These are phyloP conservation scores for Coelopa frigida DNA, from an alignment of 1,140 invertebrate species.

Conservation along the genomic window DNA sequence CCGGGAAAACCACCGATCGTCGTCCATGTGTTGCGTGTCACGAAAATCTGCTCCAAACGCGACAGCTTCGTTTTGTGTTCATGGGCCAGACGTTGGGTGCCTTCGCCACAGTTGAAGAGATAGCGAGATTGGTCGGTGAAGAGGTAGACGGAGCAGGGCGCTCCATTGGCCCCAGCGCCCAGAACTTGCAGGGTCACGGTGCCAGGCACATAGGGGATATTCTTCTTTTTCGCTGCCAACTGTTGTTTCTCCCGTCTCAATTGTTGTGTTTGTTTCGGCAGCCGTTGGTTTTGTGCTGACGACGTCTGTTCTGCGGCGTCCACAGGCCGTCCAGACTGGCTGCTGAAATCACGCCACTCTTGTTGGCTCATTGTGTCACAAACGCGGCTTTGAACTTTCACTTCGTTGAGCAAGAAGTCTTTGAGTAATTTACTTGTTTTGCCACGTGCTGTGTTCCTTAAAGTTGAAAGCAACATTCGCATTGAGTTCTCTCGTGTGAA, in stretches of 20 bases:
- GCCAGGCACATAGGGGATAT: conserved; percentile 57
- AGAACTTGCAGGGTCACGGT: conserved; percentile 66
- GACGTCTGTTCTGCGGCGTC: neutral
- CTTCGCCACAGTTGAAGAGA: conserved; percentile 91
- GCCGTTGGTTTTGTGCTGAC: neutral
- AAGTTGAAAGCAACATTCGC: conserved; percentile 10
- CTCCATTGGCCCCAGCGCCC: conserved; percentile 65
- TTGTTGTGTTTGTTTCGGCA: neutral
- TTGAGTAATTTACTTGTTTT: conserved; percentile 5
- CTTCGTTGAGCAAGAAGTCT: neutral
- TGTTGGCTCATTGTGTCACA: neutral
- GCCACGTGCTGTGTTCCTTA: conserved; percentile 4
- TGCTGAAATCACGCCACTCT: neutral
- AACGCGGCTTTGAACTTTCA: neutral
- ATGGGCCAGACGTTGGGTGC: conserved; percentile 75
- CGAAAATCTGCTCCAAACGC: conserved; percentile 76
- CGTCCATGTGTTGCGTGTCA: conserved; percentile 75
- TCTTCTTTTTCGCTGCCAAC: conserved; percentile 49
- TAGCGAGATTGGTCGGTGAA: conserved; percentile 75
- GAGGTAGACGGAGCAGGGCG: conserved; percentile 64
- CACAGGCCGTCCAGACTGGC: neutral
- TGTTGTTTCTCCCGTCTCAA: conserved; percentile 49
- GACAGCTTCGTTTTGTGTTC: conserved; percentile 80
- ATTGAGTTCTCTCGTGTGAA: neutral
- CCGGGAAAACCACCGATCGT: conserved; percentile 81